Evolutionary conservation across 2,113 vertebrate species (phyloP).

Genomic region (Oriolus oriolus): DNA sequence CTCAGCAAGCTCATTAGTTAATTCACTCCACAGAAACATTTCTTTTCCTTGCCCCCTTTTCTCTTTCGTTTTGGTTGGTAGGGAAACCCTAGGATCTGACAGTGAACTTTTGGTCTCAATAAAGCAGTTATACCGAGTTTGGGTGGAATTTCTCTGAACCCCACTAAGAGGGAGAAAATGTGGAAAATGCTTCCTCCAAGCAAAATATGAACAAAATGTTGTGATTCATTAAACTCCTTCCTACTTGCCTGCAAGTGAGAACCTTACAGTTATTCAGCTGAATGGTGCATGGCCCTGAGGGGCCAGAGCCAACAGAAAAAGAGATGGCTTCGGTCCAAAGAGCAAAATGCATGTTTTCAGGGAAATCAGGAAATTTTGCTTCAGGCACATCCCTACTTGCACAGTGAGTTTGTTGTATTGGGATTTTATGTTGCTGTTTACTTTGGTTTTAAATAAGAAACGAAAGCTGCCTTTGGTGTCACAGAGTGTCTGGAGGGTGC

Average conservation of each 20-base stretch:
- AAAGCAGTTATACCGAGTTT: background rate
- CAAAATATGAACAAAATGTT: constrained; percentile 48
- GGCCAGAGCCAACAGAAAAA: constrained; percentile 35
- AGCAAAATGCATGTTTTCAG: constrained; percentile 58
- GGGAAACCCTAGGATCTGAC: constrained; percentile 1
- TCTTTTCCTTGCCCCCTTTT: background rate
- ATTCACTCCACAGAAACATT: background rate
- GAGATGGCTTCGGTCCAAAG: constrained; percentile 56
- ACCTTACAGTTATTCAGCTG: constrained; percentile 26
- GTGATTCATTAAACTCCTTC: constrained; percentile 42
- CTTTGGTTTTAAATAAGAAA: constrained; percentile 57
- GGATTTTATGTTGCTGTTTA: constrained; percentile 40
- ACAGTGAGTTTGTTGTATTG: constrained; percentile 51
- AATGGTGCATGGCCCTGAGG: background rate
- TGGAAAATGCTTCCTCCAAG: constrained; percentile 27
- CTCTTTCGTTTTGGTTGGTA: background rate
- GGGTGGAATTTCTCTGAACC: constrained; percentile 8
- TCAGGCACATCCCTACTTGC: constrained; percentile 13
- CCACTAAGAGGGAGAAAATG: constrained; percentile 17
- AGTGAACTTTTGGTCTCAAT: constrained; percentile 4
- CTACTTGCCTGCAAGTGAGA: constrained; percentile 44
- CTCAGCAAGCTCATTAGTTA: constrained; percentile 38
- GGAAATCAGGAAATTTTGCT: constrained; percentile 62
- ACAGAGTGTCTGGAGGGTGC: background rate
- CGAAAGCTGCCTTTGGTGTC: background rate